Evolutionary conservation across 2,888 invertebrate genomes (phyloP), one percentile per base, ranked within the genome.

Genomic region (Drosophila putrida): DNA sequence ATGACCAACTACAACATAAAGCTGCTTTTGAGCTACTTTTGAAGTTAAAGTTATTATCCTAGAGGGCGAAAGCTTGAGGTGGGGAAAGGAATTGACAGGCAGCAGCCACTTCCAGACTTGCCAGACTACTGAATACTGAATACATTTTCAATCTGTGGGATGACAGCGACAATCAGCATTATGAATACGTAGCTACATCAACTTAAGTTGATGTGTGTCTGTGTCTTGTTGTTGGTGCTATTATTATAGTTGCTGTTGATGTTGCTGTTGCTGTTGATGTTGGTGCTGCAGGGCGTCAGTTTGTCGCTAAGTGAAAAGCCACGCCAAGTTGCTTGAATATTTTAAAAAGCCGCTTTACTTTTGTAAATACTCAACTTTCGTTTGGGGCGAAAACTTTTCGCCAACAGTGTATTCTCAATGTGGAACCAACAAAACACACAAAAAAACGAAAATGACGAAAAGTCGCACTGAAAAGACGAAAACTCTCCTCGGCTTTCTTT

Each of bases 341-440:
- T 82, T 86, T 83, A 74, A 86, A 86, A 83, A 86, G 86, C 86
- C 73, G 85, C 85, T 85, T 85, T 84, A 69, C 87, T 80, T 75
- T 64, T 74, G 66, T 75, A 82, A 78, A 72, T 69, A 72, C 70
- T 49, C 64, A 72, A 80, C 71, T 78, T 82, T 82, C 59, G 53
- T 72, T 67, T 70, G 57, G 60, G 60, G 47, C 54, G 33, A 65
- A 85, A 84, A 83, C 70, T 83, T 86, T 81, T 60, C 38, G 11
- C 63, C 61, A 67, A 43, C 59, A 66, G 62, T 82, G 67, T n/a
- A n/a, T 60, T 51, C 55, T 59, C 36, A 38, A 59, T 55, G 54
- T 36, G 44, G 38, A 57, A 63, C 35, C 20, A 41, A 31, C 31
- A 31, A 6, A 51, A 15, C 8, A 33, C 1, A 41, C n/a, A 35